A percentile compares a stretch with the other conserved stretches of the same genome.
These are phyloP conservation scores for Centropus unirufus DNA, from an alignment of 2,113 vertebrate species.

Conservation along the genomic window DNA sequence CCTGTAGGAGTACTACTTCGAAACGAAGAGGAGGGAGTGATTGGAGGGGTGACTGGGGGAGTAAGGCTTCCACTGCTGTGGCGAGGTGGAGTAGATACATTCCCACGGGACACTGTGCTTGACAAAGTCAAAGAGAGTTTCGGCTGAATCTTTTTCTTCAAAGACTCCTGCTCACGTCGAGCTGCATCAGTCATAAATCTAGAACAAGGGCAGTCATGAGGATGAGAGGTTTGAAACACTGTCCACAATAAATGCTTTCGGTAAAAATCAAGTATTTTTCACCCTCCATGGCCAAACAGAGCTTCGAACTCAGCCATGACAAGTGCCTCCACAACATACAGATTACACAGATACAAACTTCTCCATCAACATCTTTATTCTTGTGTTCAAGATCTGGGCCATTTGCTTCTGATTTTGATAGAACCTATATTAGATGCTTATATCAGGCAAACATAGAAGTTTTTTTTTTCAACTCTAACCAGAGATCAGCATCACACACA, in stretches of 20 bases:
- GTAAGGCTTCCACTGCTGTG: slow-evolving; percentile 98
- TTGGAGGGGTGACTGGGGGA: slow-evolving; percentile 96
- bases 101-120: slow-evolving; percentile 88
- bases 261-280: background rate
- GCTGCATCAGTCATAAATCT: slow-evolving; percentile 99
- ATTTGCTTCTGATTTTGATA: background rate
- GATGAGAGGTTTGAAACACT: background rate
- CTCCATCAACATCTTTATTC: background rate
- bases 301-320: background rate
- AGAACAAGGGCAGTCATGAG: background rate
- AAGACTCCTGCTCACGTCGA: slow-evolving; percentile 91
- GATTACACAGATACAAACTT: background rate
- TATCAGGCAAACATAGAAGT: background rate
- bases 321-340: background rate
- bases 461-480: background rate
- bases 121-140: slow-evolving; percentile 92
- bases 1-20: slow-evolving; percentile 97
- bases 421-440: background rate
- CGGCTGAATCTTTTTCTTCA: slow-evolving; percentile 95
- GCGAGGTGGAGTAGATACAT: slow-evolving; percentile 91
- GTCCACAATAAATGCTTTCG: background rate
- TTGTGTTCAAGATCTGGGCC: background rate
- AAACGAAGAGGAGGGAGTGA: slow-evolving; percentile 97
- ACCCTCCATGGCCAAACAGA: background rate
- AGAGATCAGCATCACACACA: background rate